Conservation (phyloP, 2,888 invertebrate species). For the Galeopsomyia nigrocyanea region DNA sequence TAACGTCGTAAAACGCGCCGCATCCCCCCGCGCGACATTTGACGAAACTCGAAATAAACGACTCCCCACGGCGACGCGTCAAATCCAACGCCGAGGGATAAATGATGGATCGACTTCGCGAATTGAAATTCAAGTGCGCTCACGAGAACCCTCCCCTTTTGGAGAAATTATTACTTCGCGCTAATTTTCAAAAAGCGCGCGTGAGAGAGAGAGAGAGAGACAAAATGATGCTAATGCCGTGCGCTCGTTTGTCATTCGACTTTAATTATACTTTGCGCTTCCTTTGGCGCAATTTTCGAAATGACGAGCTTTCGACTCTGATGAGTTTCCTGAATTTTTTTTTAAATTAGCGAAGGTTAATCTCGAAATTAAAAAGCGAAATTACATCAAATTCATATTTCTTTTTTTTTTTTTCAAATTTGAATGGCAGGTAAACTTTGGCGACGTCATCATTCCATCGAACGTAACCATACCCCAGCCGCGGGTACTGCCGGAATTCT, state of each 20-base stretch:
- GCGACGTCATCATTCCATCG: conserved; percentile 84
- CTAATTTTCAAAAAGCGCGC: too few species aligned
- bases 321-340: too few species aligned
- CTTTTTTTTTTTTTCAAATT: background rate
- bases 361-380: too few species aligned
- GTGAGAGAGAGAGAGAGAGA: too few species aligned
- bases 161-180: too few species aligned
- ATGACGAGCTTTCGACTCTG: too few species aligned
- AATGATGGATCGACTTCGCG: conserved; percentile 58
- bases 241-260: too few species aligned
- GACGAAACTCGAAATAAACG: conserved; percentile 56
- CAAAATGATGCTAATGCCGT: too few species aligned
- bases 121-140: conserved; percentile 41
- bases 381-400: too few species aligned
- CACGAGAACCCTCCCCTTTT: background rate
- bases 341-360: too few species aligned
- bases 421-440: conserved; percentile 84
- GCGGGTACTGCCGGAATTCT: conserved; percentile 87
- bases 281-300: too few species aligned
- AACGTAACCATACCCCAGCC: conserved; percentile 85
- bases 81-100: conserved; percentile 49
- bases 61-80: conserved; percentile 52
- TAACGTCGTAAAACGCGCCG: background rate
- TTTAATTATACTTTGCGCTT: too few species aligned
- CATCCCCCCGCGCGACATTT: conserved; percentile 48